phyloP scores from a whole-genome alignment of 2,888 invertebrate species.

The Cistogaster globosa region DNA sequence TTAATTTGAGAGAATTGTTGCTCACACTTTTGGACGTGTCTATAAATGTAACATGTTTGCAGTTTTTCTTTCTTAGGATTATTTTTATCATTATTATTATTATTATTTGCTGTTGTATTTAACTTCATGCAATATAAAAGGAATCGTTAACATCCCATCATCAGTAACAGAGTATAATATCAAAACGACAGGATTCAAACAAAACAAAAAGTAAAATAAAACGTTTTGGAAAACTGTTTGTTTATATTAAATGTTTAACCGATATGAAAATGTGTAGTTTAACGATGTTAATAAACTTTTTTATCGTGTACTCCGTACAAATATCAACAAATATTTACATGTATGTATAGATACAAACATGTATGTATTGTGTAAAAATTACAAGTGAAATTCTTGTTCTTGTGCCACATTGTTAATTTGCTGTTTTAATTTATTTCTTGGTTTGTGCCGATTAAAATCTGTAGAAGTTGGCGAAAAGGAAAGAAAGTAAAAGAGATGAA shows the following conservation, averaged over 20 bases:
- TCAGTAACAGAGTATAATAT: neutral
- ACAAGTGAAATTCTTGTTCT: slow-evolving; percentile 2
- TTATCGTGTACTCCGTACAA: neutral
- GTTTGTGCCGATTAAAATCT: neutral
- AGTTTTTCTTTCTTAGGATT: neutral
- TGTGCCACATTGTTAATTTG: slow-evolving; percentile 8
- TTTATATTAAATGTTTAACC: slow-evolving; percentile 20
- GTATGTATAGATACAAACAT: neutral
- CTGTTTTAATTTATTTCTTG: neutral
- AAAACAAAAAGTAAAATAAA: slow-evolving; percentile 26
- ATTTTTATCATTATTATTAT: slow-evolving; percentile 47
- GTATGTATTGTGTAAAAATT: neutral
- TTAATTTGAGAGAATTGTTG: neutral
- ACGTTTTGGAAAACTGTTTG: neutral
- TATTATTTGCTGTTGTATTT: slow-evolving; percentile 32
- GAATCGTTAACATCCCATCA: slow-evolving; percentile 24
- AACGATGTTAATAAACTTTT: slow-evolving; percentile 27
- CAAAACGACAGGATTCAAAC: slow-evolving; percentile 14
- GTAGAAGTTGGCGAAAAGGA: neutral
- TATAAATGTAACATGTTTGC: slow-evolving; percentile 11
- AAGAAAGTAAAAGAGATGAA: neutral
- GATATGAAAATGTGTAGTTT: slow-evolving; percentile 21
- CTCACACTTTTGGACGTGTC: neutral
- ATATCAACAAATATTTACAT: neutral
- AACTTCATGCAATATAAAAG: slow-evolving; percentile 23